Base-by-base conservation (phyloP, 2,113 vertebrate species). In the Pedionomus torquatus region DNA sequence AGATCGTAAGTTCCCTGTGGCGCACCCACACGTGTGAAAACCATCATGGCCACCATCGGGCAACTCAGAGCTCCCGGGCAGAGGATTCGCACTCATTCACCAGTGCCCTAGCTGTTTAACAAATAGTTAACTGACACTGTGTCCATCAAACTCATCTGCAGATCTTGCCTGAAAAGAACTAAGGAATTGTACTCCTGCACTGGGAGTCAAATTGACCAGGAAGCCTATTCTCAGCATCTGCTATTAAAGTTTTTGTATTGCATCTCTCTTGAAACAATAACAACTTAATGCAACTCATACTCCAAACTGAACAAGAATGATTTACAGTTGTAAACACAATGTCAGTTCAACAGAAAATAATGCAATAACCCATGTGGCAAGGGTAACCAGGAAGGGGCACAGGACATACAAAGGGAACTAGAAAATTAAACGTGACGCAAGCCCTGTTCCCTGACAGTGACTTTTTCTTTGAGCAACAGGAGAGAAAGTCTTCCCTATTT, bases 71-170 rank as follows among this genome's bases (percentile, higher is more conserved):
- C 46, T 52, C n/a, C 52, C 19, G 23, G 33, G 66, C 66, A 83
- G 39, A 48, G 44, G 31, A 83, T 21, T 51, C 55, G 54, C 43
- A 60, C 25, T 46, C 26, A 49, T 51, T 89, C 54, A 74, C 31
- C 61, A 60, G 64, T 13, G 21, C 35, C 60, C 54, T 3, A 44
- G 19, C 46, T 46, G 46, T 20, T 46, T n/a, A 82, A 65, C 74
- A n/a, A 52, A 63, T 2, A 78, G 48, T 70, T 77, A 80, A 52
- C 20, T 37, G 12, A 44, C 54, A 70, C 24, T 4, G 4, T 33
- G 49, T 35, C 49, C 19, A 9, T 11, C n/a, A 30, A 51, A 33
- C 28, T 49, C 4, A 0, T 7, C 13, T 0, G 2, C 48, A 58
- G 44, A 52, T 11, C 5, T 13, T n/a, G 11, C 44, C 24, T 41